These are phyloP conservation scores for Pteronura brasiliensis DNA, from an alignment of 2,113 vertebrate genomes.

Conservation along the genomic window DNA sequence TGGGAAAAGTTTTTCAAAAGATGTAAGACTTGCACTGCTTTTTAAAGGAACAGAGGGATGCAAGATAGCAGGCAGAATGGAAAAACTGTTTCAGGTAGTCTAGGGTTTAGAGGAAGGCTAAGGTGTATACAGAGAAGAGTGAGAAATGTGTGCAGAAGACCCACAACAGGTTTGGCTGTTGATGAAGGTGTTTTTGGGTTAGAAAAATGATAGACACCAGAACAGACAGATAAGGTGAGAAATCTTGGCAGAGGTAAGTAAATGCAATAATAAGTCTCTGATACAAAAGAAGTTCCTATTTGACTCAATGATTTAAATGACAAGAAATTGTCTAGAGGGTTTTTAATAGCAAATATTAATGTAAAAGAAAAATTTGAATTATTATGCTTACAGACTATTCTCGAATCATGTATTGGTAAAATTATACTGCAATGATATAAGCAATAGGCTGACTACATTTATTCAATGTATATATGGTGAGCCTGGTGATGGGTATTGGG, in stretches of 20 bases:
- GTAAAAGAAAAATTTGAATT: not conserved
- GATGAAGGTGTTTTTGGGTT: not conserved
- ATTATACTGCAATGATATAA: not conserved
- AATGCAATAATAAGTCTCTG: not conserved
- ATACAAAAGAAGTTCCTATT: not conserved
- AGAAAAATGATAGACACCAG: not conserved
- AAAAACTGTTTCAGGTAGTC: not conserved
- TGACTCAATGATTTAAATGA: not conserved
- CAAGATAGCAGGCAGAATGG: not conserved
- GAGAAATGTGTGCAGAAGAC: not conserved
- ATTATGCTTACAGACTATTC: not conserved
- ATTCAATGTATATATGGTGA: not conserved
- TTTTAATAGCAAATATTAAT: constrained; percentile 19
- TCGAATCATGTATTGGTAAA: not conserved
- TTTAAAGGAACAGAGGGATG: not conserved
- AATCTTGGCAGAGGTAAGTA: not conserved
- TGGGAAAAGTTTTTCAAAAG: not conserved
- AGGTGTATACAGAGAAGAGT: not conserved
- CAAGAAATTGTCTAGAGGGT: not conserved
- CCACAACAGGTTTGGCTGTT: not conserved
- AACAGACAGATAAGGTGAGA: not conserved
- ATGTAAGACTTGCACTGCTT: not conserved
- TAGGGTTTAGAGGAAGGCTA: not conserved
- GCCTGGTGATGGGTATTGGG: too few species aligned
- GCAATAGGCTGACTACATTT: not conserved